Conservation (phyloP, 2,888 invertebrate genomes). For the Schrankia costaestrigalis region DNA sequence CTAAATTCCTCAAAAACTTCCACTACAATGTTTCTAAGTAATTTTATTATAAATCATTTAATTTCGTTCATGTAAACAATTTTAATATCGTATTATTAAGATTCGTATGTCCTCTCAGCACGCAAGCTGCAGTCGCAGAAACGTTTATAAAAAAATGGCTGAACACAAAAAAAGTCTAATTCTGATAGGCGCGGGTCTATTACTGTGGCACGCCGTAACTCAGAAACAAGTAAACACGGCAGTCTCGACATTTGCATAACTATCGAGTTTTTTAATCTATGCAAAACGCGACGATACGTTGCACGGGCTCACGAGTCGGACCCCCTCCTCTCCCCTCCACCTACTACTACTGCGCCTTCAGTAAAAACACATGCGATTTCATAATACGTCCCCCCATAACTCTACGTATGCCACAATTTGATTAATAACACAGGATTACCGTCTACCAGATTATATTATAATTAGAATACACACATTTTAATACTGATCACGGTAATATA, state of each 20-base stretch:
- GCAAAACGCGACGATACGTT: constrained; percentile 78
- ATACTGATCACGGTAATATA: constrained; percentile 48
- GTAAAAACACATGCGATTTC: constrained; percentile 68
- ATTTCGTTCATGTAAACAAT: constrained; percentile 39
- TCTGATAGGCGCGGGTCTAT: constrained; percentile 69
- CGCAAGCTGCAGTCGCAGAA: constrained; percentile 56
- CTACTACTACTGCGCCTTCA: constrained; percentile 40
- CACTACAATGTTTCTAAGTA: neutral
- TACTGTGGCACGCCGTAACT: constrained; percentile 72
- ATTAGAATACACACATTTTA: constrained; percentile 39
- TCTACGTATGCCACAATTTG: constrained; percentile 45
- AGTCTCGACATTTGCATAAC: constrained; percentile 71
- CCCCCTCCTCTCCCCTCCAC: constrained; percentile 53
- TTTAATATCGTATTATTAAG: constrained; percentile 40
- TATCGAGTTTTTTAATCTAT: constrained; percentile 80
- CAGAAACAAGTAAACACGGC: constrained; percentile 77
- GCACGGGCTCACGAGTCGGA: constrained; percentile 65
- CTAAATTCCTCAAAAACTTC: neutral
- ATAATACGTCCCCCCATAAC: constrained; percentile 53
- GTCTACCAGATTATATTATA: constrained; percentile 49
- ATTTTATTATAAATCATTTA: constrained; percentile 7
- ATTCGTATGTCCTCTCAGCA: constrained; percentile 47
- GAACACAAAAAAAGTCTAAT: constrained; percentile 57
- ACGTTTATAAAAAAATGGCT: constrained; percentile 30
- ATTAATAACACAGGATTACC: constrained; percentile 59